Conservation (phyloP, 1,140 invertebrate species). For the Lanistes nyassanus region DNA sequence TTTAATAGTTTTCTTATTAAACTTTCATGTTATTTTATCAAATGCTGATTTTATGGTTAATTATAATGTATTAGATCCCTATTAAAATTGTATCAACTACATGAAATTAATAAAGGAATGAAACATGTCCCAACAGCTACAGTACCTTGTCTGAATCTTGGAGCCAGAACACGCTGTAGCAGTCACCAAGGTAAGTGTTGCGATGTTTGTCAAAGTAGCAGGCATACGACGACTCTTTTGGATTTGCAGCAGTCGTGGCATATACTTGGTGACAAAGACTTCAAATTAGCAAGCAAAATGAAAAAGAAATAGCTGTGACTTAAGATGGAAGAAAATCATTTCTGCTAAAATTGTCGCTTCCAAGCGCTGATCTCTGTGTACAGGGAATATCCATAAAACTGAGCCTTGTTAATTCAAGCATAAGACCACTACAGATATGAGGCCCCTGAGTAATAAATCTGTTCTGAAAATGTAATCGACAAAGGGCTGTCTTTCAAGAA, state of each 20-base stretch:
- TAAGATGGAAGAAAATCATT: not conserved
- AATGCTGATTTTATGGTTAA: not conserved
- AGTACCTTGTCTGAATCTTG: slow-evolving; percentile 73
- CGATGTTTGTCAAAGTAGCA: slow-evolving; percentile 72
- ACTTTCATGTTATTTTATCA: not conserved
- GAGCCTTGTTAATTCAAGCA: too few relatives aligned
- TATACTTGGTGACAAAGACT: slow-evolving; percentile 69
- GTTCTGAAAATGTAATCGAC: not conserved
- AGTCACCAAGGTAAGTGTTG: slow-evolving; percentile 72
- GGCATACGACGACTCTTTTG: slow-evolving; percentile 73
- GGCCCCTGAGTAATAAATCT: too few relatives aligned
- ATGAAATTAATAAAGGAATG: not conserved
- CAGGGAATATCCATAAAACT: too few relatives aligned
- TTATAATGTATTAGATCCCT: too few relatives aligned
- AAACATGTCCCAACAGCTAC: too few relatives aligned
- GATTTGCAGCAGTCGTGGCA: slow-evolving; percentile 76
- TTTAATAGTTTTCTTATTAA: not conserved
- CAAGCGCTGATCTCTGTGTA: too few relatives aligned
- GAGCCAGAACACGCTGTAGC: slow-evolving; percentile 78
- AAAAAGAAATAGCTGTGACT: not conserved
- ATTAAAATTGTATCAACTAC: not conserved
- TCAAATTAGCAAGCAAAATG: not conserved
- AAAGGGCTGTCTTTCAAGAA: not conserved
- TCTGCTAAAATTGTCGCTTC: too few relatives aligned
- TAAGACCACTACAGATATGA: too few relatives aligned